These are phyloP conservation scores for Saccostrea echinata DNA, from an alignment of 1,140 invertebrate genomes.

Conservation along the genomic window DNA sequence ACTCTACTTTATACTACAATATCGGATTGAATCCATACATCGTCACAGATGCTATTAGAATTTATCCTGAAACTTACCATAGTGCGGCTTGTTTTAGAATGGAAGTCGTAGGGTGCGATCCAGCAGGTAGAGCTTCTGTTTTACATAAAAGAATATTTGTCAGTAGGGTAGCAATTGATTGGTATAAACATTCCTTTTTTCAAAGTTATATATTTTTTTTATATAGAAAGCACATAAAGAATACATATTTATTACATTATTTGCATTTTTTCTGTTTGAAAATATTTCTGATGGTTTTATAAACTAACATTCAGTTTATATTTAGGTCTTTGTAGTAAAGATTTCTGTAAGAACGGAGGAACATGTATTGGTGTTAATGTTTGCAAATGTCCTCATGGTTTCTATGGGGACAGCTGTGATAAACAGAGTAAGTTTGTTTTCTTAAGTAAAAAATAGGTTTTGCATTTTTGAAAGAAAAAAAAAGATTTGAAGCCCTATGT, in stretches of 20 bases:
- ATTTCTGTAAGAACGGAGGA: constrained; percentile 59
- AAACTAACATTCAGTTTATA: not conserved
- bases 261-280: too few species aligned
- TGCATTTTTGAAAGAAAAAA: not conserved
- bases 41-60: constrained; percentile 40
- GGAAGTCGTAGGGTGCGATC: constrained; percentile 57
- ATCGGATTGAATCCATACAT: constrained; percentile 45
- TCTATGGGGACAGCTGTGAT: constrained; percentile 48
- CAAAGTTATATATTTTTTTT: too few species aligned
- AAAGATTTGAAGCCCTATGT: not conserved
- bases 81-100: constrained; percentile 56
- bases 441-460: not conserved
- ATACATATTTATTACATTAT: too few species aligned
- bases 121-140: constrained; percentile 22
- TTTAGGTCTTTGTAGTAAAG: constrained; percentile 45
- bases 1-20: constrained; percentile 47
- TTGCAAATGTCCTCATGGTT: constrained; percentile 49
- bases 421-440: constrained; percentile 34
- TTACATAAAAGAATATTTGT: too few species aligned
- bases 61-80: constrained; percentile 48
- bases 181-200: too few species aligned
- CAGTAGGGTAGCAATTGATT: too few species aligned
- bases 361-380: constrained; percentile 49
- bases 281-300: not conserved
- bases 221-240: too few species aligned